Conservation (phyloP, 2,888 invertebrate species). For the Eretmocerus hayati region DNA sequence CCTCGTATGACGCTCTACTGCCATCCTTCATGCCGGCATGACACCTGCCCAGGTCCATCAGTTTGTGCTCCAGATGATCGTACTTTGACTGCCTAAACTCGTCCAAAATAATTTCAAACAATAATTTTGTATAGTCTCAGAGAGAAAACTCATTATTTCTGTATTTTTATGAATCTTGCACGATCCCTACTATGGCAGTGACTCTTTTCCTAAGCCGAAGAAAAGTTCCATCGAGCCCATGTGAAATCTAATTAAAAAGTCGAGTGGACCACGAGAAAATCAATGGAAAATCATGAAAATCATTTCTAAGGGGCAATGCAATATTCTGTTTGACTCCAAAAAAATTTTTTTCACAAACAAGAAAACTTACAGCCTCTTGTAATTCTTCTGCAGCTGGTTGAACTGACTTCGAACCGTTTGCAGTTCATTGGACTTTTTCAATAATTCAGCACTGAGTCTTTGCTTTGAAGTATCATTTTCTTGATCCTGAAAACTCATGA, state of each 20-base stretch:
- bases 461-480: constrained; percentile 49
- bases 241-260: no score
- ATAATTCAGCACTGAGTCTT: constrained; percentile 49
- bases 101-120: neutral
- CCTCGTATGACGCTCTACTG: constrained; percentile 22
- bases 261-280: no score
- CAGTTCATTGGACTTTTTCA: constrained; percentile 47
- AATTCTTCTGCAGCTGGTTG: constrained; percentile 25
- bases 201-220: no score
- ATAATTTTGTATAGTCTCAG: no score
- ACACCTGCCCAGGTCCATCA: constrained; percentile 27
- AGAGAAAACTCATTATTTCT: neutral
- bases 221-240: no score
- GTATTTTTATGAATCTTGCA: no score
- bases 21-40: constrained; percentile 28
- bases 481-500: constrained; percentile 20
- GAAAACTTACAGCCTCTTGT: constrained; percentile 27
- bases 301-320: no score
- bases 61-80: constrained; percentile 27
- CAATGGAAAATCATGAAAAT: no score
- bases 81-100: constrained; percentile 29
- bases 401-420: constrained; percentile 26
- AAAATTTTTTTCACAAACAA: neutral
- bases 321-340: no score
- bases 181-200: no score